A percentile compares a stretch with the other conserved stretches of the same genome.
phyloP scores from a whole-genome alignment of 2,888 invertebrate genomes.

The Bruchidius siliquastri region DNA sequence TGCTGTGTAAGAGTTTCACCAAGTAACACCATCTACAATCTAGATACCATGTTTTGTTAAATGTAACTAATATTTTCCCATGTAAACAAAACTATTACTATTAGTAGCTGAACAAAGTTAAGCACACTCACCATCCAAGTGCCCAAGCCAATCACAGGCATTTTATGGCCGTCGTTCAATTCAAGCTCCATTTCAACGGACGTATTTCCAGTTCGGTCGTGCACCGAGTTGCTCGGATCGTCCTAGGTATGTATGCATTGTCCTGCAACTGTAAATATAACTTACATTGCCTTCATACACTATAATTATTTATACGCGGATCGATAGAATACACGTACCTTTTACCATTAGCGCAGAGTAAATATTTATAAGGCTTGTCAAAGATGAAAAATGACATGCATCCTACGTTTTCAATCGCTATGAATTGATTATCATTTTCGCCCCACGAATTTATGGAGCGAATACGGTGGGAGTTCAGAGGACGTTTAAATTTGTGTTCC shows the following conservation, averaged over 20 bases:
- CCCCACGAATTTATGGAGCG: no score
- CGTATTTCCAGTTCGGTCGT: neutral
- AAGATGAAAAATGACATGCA: neutral
- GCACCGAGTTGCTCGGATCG: neutral
- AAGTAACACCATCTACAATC: no score
- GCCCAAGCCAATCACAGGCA: constrained; percentile 29
- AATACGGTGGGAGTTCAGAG: no score
- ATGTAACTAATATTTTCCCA: no score
- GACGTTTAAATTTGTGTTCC: no score
- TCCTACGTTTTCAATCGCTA: neutral
- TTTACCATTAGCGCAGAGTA: neutral
- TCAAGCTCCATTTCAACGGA: constrained; percentile 8
- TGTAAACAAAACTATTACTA: constrained; percentile 1
- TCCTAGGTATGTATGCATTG: neutral
- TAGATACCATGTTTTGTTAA: no score
- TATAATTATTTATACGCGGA: neutral
- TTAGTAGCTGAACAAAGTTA: neutral
- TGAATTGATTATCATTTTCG: neutral
- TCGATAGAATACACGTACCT: neutral
- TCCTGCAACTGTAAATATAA: neutral
- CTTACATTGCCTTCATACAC: neutral
- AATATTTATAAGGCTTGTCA: neutral
- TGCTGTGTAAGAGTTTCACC: no score
- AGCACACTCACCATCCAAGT: constrained; percentile 23
- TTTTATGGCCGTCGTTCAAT: constrained; percentile 51